phyloP scores from a whole-genome alignment of 2,113 vertebrate species.

The Strigops habroptila region DNA sequence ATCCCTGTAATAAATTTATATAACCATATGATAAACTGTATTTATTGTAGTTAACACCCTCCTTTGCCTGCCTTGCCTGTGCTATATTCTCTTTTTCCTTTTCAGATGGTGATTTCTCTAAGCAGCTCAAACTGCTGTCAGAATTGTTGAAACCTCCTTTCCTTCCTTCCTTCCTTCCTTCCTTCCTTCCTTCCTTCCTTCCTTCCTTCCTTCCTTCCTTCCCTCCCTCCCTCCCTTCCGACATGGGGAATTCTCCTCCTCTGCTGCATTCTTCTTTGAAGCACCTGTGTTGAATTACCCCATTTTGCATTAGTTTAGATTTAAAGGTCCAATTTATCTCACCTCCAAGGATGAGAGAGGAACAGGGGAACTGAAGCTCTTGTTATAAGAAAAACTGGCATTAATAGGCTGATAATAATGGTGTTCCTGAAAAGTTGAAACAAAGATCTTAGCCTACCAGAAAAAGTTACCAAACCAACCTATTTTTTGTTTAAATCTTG shows the following conservation, averaged over 20 bases:
- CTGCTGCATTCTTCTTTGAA: conserved; percentile 1
- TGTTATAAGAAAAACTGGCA: neutral
- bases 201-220: too few species aligned
- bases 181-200: too few species aligned
- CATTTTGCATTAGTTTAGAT: neutral
- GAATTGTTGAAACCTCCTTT: conserved; percentile 15
- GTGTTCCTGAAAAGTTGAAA: neutral
- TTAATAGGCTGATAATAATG: neutral
- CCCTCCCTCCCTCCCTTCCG: too few species aligned
- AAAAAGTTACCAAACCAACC: neutral
- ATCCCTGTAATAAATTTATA: conserved; percentile 43
- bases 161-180: neutral
- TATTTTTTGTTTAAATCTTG: neutral
- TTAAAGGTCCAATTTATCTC: neutral
- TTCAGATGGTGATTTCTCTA: conserved; percentile 18
- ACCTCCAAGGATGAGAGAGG: neutral
- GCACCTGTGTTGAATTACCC: neutral
- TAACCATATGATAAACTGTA: conserved; percentile 45
- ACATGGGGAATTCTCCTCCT: neutral
- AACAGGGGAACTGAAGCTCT: neutral
- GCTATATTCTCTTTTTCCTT: neutral
- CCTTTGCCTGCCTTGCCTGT: conserved; percentile 3
- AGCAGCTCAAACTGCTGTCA: conserved; percentile 31
- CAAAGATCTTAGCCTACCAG: neutral
- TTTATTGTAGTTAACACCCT: conserved; percentile 33